phyloP scores from a whole-genome alignment of 2,888 invertebrate species.

The Cheilosia urbana region DNA sequence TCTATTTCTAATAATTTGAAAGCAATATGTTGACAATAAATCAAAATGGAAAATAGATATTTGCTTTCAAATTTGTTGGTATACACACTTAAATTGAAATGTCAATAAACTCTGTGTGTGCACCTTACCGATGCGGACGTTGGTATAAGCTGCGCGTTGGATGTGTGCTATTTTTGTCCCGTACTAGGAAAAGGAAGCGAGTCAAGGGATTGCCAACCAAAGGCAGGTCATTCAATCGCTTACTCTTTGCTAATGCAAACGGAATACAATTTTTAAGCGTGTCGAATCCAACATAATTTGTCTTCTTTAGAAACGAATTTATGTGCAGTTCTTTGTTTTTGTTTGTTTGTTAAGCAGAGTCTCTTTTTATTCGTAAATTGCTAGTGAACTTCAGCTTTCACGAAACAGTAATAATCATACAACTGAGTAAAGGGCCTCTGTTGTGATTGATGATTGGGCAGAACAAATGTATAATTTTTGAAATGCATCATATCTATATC shows the following conservation, averaged over 20 bases:
- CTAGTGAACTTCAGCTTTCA: neutral
- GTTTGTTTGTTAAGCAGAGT: constrained; percentile 8
- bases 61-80: constrained; percentile 15
- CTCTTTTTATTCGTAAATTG: constrained; percentile 23
- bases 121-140: constrained; percentile 43
- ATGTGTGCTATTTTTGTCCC: constrained; percentile 41
- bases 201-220: constrained; percentile 17
- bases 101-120: constrained; percentile 52
- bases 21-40: constrained; percentile 43
- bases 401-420: neutral
- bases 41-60: constrained; percentile 11
- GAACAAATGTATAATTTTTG: constrained; percentile 42
- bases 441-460: constrained; percentile 33
- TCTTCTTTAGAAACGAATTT: constrained; percentile 55
- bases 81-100: constrained; percentile 47
- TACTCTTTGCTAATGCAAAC: constrained; percentile 28
- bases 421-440: constrained; percentile 1
- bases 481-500: constrained; percentile 29
- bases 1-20: constrained; percentile 18
- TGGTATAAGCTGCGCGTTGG: constrained; percentile 11
- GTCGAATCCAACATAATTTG: constrained; percentile 59
- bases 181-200: constrained; percentile 22
- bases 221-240: constrained; percentile 14
- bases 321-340: constrained; percentile 31
- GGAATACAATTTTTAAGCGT: constrained; percentile 38